Evolutionary conservation across 2,797 vertebrate species (phyloP), one percentile per base, ranked within the genome.

Genomic region (Channa striata): DNA sequence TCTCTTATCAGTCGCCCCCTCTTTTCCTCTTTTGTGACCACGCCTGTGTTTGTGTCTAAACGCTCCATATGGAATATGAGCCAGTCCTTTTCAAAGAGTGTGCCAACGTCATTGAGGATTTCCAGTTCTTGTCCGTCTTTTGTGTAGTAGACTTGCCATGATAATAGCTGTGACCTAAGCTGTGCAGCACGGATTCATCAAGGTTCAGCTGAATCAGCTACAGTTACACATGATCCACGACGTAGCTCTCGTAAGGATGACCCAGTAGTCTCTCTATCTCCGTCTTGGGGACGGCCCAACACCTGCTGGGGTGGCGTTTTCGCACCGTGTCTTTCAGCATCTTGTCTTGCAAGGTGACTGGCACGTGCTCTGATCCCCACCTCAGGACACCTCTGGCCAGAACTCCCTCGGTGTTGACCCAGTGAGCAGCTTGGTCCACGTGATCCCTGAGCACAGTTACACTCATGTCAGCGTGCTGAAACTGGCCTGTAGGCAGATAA

Each of bases 271-370:
- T 80, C 65, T 93, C 85, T 8, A 96, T 78, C 25, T 94, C 90
- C 5, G 85, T 82, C 74, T 90, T 91, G 23, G 94, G 93, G 68
- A 96, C 93, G 77, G 96, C 91, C 95, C 95, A 96, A 66, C 96
- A 96, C 37, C 81, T 91, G 62, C 89, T 84, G 17, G 48, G 46
- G 72, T 89, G 93, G 16, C 84, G 91, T 44, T 85, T 92, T 16
- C 62, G 84, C 60, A 88, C 36, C 0, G 93, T 92, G 76, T 95
- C 94, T 77, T 95, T 96, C 70, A 96, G 77, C 36, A 78, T 77
- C 80, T 95, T 96, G 74, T 94, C 91, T 61, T 95, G 93, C 52
- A 95, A 74, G 34, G 83, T 85, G 73, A 95, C 93, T 0, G 74
- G 62, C 67, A 92, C 70, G 59, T 74, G 81, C 78, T 89, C 39